These are phyloP conservation scores for Xiphias gladius DNA, from an alignment of 2,113 vertebrate genomes.

Conservation along the genomic window DNA sequence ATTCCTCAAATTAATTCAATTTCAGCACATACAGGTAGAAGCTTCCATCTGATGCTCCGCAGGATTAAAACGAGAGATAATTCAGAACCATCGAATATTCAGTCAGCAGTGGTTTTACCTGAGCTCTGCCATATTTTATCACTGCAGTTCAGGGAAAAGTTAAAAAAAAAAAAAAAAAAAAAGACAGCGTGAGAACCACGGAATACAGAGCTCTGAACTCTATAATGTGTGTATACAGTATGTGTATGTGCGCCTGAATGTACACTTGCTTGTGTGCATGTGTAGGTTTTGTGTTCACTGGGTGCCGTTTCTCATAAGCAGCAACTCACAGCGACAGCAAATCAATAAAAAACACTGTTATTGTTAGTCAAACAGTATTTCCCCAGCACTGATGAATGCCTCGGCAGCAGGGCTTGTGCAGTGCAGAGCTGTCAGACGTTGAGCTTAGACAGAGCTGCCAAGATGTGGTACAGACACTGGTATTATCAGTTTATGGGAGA, in stretches of 20 bases:
- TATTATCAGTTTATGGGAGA: constrained; percentile 16
- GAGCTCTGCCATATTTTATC: constrained; percentile 69
- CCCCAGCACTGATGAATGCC: constrained; percentile 30
- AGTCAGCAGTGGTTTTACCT: constrained; percentile 56
- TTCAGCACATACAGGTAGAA: constrained; percentile 44
- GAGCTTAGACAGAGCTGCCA: constrained; percentile 28
- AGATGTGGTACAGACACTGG: neutral
- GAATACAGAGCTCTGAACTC: neutral
- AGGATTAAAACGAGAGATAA: constrained; percentile 58
- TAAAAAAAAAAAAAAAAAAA: neutral
- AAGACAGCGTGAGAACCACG: neutral
- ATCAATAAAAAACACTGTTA: constrained; percentile 68
- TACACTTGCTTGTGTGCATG: neutral
- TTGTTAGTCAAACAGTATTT: constrained; percentile 62
- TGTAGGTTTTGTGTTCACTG: neutral
- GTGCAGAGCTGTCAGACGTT: constrained; percentile 27
- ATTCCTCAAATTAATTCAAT: constrained; percentile 50
- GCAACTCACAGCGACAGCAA: constrained; percentile 53
- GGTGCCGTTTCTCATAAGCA: constrained; percentile 48
- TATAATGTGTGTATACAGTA: neutral
- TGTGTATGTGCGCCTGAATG: neutral
- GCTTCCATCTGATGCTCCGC: constrained; percentile 46
- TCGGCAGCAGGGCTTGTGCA: neutral
- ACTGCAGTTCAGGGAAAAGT: neutral
- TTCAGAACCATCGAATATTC: constrained; percentile 43